Conservation (phyloP, 2,888 invertebrate genomes). For the Macaria liturata region DNA sequence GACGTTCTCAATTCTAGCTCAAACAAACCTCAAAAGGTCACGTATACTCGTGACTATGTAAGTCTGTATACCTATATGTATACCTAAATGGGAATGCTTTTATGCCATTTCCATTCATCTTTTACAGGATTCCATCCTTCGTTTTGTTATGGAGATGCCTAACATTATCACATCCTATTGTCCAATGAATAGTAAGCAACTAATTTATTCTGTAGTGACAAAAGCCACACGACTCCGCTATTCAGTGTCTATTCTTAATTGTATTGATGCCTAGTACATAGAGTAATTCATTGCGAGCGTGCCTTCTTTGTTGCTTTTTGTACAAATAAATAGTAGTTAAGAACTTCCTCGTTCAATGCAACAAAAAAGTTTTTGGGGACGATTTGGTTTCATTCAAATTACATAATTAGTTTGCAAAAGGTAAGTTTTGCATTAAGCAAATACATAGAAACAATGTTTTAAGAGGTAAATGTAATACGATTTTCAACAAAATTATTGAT, state of each 20-base stretch:
- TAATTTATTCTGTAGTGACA: slow-evolving; percentile 48
- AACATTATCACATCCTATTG: slow-evolving; percentile 51
- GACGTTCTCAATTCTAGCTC: slow-evolving; percentile 9
- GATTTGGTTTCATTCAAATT: too few species aligned
- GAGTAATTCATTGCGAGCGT: slow-evolving; percentile 25
- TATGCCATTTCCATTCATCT: slow-evolving; percentile 38
- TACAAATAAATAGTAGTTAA: neutral
- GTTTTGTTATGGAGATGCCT: slow-evolving; percentile 65
- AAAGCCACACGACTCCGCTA: slow-evolving; percentile 41
- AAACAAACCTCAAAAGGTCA: slow-evolving; percentile 19
- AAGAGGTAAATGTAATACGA: too few species aligned
- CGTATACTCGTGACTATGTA: slow-evolving; percentile 17
- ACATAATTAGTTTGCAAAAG: too few species aligned
- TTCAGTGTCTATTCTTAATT: slow-evolving; percentile 32
- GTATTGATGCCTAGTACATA: slow-evolving; percentile 27
- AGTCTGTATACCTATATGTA: slow-evolving; percentile 2
- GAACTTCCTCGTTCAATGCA: too few species aligned
- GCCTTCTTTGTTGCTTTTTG: slow-evolving; percentile 10
- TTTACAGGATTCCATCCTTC: slow-evolving; percentile 44
- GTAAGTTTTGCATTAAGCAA: too few species aligned
- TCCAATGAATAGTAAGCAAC: slow-evolving; percentile 42
- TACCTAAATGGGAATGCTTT: slow-evolving; percentile 16
- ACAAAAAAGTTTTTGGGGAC: too few species aligned
- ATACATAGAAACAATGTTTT: too few species aligned
- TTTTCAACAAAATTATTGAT: too few species aligned